Base-by-base conservation (phyloP, 2,888 invertebrate genomes). In the Luffia ferchaultella region DNA sequence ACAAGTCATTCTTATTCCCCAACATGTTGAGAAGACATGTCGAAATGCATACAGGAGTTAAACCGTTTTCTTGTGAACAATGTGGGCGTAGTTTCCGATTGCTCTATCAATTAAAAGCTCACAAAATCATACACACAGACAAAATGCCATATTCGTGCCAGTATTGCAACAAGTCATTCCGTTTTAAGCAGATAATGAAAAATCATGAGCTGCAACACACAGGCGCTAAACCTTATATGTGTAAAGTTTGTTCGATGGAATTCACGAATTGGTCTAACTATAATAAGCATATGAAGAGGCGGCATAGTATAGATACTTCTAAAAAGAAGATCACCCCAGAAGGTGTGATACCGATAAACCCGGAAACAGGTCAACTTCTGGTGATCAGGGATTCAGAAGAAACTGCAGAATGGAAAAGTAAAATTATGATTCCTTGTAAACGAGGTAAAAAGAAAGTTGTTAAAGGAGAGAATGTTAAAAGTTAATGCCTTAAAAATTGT, bases 211-310 rank as follows among this genome's bases (percentile, higher is more conserved):
- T 91, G 15, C 90, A 90, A 58, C 93, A 93, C 57, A 89, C 89
- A 0, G 89, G 87, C 0, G 90, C 89, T 41, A 86, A 91, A 30
- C 93, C 92, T 0, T 93, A 92, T 63, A 87, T 89, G 0, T 93
- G 93, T 59, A 68, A 87, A 40, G 87, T 89, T 55, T 93, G 93
- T 61, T 88, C 89, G 50, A 78, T 83, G 78, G 76, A 91, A 61
- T 93, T 93, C 58, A 91, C 92, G 0, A 92, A 93, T 64, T 92
- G 92, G 92, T 91, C 92, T 0, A 93, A 93, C 71, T 92, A 91
- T 60, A 92, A 92, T 61, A 93, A 93, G 60, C 93, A 93, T 63
- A 91, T 92, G 90, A 92, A 91, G 70, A 73, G 92, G 19, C 77
- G 91, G 20, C 92, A 92, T 55, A 88, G 88, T 40, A 85, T 61